These are phyloP conservation scores for Prochilodus magdalenae DNA, from an alignment of 2,113 vertebrate genomes.

Conservation along the genomic window DNA sequence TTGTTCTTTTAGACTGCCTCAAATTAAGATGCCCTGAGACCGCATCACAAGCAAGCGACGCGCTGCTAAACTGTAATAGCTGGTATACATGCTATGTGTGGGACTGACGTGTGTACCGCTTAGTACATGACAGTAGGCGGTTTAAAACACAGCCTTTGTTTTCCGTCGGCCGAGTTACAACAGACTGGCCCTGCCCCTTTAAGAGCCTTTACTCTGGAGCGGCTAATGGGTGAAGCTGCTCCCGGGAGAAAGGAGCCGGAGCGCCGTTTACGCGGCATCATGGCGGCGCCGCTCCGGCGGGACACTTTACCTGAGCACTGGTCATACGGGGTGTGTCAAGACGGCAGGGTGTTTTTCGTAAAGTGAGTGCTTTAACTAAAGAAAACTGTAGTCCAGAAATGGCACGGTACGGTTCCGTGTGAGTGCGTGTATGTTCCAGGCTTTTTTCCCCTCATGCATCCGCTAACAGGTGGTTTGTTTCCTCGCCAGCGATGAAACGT, in stretches of 20 bases:
- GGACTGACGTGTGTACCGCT: too few species aligned
- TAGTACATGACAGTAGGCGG: too few species aligned
- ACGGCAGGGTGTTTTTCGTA: slow-evolving; percentile 93
- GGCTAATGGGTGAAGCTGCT: slow-evolving; percentile 49
- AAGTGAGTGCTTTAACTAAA: slow-evolving; percentile 74
- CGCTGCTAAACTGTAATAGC: too few species aligned
- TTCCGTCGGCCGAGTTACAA: neutral
- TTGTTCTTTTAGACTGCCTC: too few species aligned
- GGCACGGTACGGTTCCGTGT: slow-evolving; percentile 27
- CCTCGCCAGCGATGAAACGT: slow-evolving; percentile 82
- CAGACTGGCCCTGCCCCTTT: slow-evolving; percentile 49
- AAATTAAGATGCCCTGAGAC: too few species aligned
- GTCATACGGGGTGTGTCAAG: slow-evolving; percentile 88
- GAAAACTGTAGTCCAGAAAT: neutral
- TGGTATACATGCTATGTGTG: too few species aligned
- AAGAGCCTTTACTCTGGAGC: slow-evolving; percentile 8
- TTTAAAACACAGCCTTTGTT: neutral
- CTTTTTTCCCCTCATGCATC: slow-evolving; percentile 9
- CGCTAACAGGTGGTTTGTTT: slow-evolving; percentile 79
- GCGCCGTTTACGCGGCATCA: slow-evolving; percentile 77
- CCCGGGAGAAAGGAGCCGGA: slow-evolving; percentile 65
- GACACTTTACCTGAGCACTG: slow-evolving; percentile 88
- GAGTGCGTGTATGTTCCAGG: slow-evolving; percentile 59
- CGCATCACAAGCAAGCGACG: too few species aligned
- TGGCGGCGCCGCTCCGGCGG: slow-evolving; percentile 85